A percentile compares a stretch with the other conserved stretches of the same genome.
Evolutionary conservation across 1,140 invertebrate species (phyloP).

Genomic region (Paralvinella palmiformis): DNA sequence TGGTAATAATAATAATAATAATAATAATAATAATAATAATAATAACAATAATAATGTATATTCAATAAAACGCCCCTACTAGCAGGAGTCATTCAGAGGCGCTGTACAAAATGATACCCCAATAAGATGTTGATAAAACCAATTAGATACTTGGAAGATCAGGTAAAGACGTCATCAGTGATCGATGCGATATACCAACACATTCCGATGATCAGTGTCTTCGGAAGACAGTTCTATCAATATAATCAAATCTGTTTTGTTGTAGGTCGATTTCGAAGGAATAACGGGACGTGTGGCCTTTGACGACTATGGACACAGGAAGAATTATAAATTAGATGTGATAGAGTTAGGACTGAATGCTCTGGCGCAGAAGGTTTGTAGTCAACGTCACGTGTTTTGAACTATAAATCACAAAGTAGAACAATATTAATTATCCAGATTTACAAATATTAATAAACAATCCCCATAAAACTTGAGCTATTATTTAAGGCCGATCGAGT

Average conservation of each 20-base stretch:
- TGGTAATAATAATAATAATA: not conserved
- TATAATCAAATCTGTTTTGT: constrained; percentile 8
- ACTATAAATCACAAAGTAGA: too few species aligned
- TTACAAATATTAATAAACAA: too few species aligned
- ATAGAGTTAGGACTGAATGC: constrained; percentile 62
- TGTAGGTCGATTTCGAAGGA: constrained; percentile 81
- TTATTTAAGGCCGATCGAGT: too few species aligned
- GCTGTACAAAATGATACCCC: not conserved
- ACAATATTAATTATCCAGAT: too few species aligned
- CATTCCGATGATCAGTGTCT: not conserved
- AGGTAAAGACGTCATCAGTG: not conserved
- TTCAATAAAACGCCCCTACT: not conserved
- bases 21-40: not conserved
- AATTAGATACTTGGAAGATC: not conserved
- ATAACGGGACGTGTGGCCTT: constrained; percentile 90
- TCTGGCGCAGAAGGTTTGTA: constrained; percentile 28
- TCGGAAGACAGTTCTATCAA: not conserved
- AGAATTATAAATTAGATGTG: constrained; percentile 83
- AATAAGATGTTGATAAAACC: not conserved
- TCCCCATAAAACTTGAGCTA: too few species aligned
- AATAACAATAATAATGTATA: not conserved
- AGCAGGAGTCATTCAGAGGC: not conserved
- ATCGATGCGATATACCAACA: not conserved
- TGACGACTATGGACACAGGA: constrained; percentile 85
- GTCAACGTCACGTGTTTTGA: too few species aligned